A percentile compares a stretch with the other conserved stretches of the same genome.
Conservation (phyloP, 2,797 vertebrate species). For the Acipenser oxyrinchus region DNA sequence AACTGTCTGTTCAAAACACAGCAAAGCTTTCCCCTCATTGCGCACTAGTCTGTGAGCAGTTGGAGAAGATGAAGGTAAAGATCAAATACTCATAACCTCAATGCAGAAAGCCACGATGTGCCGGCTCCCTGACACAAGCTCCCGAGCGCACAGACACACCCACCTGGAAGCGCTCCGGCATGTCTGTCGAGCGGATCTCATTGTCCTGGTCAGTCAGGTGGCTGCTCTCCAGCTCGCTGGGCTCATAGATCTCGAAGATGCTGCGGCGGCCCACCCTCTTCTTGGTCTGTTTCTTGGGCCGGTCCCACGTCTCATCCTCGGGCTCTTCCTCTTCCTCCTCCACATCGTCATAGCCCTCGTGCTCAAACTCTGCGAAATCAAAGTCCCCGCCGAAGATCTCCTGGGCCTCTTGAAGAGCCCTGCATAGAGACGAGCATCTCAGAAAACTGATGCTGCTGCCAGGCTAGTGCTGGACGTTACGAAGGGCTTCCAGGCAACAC, state of each 20-base stretch:
- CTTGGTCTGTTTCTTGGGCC: slow-evolving; percentile 91
- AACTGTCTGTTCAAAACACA: too few species aligned
- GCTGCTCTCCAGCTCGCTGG: slow-evolving; percentile 95
- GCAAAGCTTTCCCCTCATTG: too few species aligned
- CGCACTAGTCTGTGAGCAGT: too few species aligned
- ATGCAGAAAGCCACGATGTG: too few species aligned
- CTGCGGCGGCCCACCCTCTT: slow-evolving; percentile 88
- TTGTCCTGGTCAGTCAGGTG: slow-evolving; percentile 98
- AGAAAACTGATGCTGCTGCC: neutral
- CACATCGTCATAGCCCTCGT: slow-evolving; percentile 81
- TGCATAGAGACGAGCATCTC: slow-evolving; percentile 31
- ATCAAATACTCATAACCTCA: too few species aligned
- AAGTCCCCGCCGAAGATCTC: slow-evolving; percentile 97
- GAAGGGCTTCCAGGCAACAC: too few species aligned
- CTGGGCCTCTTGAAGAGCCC: slow-evolving; percentile 94
- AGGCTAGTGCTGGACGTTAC: too few species aligned
- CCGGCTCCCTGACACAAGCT: neutral
- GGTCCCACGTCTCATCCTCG: slow-evolving; percentile 82
- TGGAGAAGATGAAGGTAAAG: too few species aligned
- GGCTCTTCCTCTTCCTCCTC: slow-evolving; percentile 92
- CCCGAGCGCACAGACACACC: neutral
- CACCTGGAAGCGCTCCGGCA: slow-evolving; percentile 99
- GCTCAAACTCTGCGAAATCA: slow-evolving; percentile 92
- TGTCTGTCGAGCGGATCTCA: slow-evolving; percentile 92
- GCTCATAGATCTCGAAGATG: slow-evolving; percentile 97